phyloP scores from a whole-genome alignment of 2,888 invertebrate species.

The Nipponacmea schrenckii region DNA sequence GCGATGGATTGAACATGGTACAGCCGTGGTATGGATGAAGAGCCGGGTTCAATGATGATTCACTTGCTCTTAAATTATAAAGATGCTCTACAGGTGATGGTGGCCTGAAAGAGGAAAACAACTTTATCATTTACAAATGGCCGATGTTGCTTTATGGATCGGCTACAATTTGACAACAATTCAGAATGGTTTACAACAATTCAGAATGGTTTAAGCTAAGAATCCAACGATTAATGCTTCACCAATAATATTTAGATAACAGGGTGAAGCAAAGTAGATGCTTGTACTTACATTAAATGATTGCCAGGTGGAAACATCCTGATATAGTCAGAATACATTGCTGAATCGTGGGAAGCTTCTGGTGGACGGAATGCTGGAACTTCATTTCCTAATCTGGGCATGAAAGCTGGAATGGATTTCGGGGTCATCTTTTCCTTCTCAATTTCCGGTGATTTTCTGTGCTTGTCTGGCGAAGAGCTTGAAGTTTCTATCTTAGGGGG shows the following conservation, averaged over 20 bases:
- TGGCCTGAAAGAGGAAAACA: neutral
- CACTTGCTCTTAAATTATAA: constrained; percentile 23
- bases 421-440: constrained; percentile 11
- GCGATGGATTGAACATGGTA: constrained; percentile 22
- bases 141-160: too few relatives aligned
- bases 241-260: too few relatives aligned
- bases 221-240: too few relatives aligned
- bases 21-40: constrained; percentile 32
- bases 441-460: neutral
- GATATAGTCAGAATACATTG: constrained; percentile 40
- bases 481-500: neutral
- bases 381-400: constrained; percentile 15
- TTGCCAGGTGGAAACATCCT: constrained; percentile 35
- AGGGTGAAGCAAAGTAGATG: too few relatives aligned
- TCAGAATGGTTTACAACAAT: too few relatives aligned
- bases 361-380: constrained; percentile 17
- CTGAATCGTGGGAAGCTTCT: constrained; percentile 23
- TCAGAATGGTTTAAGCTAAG: too few relatives aligned
- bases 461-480: neutral
- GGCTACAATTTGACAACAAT: too few relatives aligned
- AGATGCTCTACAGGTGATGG: constrained; percentile 17
- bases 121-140: neutral
- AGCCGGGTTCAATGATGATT: constrained; percentile 18
- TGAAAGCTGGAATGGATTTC: constrained; percentile 7
- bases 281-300: constrained; percentile 34